These are phyloP conservation scores for Oscheius sp. DNA, from an alignment of 1,140 invertebrate species.

Conservation along the genomic window DNA sequence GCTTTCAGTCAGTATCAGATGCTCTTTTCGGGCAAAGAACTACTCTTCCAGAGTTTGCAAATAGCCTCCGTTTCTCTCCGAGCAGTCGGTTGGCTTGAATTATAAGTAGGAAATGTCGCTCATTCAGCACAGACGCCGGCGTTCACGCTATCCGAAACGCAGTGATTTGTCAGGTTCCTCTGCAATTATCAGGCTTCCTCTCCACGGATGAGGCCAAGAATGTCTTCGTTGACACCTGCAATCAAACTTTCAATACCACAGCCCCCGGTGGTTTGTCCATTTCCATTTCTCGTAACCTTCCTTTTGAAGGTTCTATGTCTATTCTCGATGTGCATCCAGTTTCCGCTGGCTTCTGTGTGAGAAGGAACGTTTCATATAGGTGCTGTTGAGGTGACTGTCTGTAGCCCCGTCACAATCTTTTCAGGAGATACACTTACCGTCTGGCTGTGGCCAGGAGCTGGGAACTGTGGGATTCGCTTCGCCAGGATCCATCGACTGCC, in stretches of 20 bases:
- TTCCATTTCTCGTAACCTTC: not conserved
- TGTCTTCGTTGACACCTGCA: constrained; percentile 34
- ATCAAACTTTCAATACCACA: constrained; percentile 13
- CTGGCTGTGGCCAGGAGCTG: constrained; percentile 30
- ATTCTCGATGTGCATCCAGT: constrained; percentile 44
- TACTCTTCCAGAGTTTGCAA: not conserved
- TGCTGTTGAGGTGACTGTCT: not conserved
- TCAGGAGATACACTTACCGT: constrained; percentile 49
- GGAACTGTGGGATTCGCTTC: constrained; percentile 19
- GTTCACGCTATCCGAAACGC: constrained; percentile 48
- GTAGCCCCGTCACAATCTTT: constrained; percentile 4
- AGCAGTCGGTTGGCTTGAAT: constrained; percentile 37
- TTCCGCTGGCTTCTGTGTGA: constrained; percentile 42
- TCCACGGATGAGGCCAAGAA: constrained; percentile 1
- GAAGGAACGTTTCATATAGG: constrained; percentile 44
- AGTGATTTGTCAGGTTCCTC: constrained; percentile 40
- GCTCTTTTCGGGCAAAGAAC: not conserved
- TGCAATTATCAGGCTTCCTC: constrained; percentile 7
- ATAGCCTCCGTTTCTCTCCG: constrained; percentile 23
- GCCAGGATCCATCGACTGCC: constrained; percentile 24
- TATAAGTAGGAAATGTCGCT: not conserved
- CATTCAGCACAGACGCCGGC: constrained; percentile 45
- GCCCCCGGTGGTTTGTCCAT: constrained; percentile 15
- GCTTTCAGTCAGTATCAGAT: not conserved
- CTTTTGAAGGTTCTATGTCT: not conserved